Base-by-base conservation (phyloP, 2,797 vertebrate genomes). In the Masticophis lateralis region DNA sequence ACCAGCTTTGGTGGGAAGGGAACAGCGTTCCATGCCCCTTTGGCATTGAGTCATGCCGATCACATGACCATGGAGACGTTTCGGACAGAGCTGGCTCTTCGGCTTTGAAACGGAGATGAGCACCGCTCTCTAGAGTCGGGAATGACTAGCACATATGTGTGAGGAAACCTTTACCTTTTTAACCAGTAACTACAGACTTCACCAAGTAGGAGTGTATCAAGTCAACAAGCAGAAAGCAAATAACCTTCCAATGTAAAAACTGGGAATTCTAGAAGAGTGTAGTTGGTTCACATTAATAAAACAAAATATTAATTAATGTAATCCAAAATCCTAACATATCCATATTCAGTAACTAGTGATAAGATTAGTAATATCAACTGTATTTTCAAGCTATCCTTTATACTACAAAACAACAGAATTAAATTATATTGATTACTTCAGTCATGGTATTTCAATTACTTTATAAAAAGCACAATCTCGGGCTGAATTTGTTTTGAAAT, bases 11-110 rank as follows among this genome's bases (percentile, higher is more conserved):
- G 51, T 53, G 9, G 51, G 51, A 53, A 53, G 51, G 9, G 10
- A 9, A 0, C 51, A 53, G 51, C 1, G 51, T 53, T 53, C 1
- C 0, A 1, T 53, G 9, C 0, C 1, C 51, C 51, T 53, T 53
- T 53, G 51, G 51, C 1, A 0, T 10, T 53, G 1, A 53, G 51
- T 53, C 51, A 53, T 53, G 51, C 51, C 9, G 51, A 8, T 9
- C 51, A 10, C 9, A 53, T 10, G 8, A 10, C 51, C 1, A 53
- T 0, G 1, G 51, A 53, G 51, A 53, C 0, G 9, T 53, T 53
- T 2, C 1, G 51, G 51, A 53, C 9, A 53, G 51, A 0, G 51
- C 51, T 53, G 51, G 51, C 51, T 53, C 51, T 53, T 53, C 0
- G 51, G 51, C 51, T 53, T 53, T 53, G 51, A 53, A 53, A 53